A percentile compares a stretch with the other conserved stretches of the same genome.
phyloP scores from a whole-genome alignment of 2,888 invertebrate species.

The Torymus aiolomorphi region DNA sequence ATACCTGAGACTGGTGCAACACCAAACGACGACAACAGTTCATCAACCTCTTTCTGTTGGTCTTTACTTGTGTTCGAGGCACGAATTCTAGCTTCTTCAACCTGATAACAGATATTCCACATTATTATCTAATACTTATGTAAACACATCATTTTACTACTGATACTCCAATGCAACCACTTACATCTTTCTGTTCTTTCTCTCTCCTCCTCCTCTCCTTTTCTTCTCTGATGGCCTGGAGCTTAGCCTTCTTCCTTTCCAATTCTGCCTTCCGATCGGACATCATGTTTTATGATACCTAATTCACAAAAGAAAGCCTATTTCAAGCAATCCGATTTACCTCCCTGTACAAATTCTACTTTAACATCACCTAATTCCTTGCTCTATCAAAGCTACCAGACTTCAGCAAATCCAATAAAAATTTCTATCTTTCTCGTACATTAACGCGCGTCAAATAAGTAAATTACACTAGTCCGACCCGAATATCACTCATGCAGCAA shows the following conservation, averaged over 20 bases:
- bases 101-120: slow-evolving; percentile 64
- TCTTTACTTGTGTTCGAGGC: slow-evolving; percentile 76
- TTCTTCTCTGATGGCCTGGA: slow-evolving; percentile 92
- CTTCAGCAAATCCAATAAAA: too few species aligned
- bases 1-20: slow-evolving; percentile 88
- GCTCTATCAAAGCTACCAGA: too few species aligned
- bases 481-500: too few species aligned
- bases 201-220: slow-evolving; percentile 90
- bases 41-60: slow-evolving; percentile 85
- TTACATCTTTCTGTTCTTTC: slow-evolving; percentile 92
- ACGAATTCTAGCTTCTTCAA: slow-evolving; percentile 76
- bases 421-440: too few species aligned
- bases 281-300: slow-evolving; percentile 77
- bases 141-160: too few species aligned
- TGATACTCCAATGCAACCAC: slow-evolving; percentile 64
- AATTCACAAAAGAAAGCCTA: slow-evolving; percentile 5
- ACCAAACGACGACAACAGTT: slow-evolving; percentile 90
- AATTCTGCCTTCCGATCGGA: slow-evolving; percentile 94
- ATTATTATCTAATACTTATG: not conserved
- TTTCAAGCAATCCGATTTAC: not conserved
- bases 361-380: too few species aligned
- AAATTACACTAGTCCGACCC: too few species aligned
- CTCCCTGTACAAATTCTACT: too few species aligned
- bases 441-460: too few species aligned
- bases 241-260: slow-evolving; percentile 93